A percentile compares a stretch with the other conserved stretches of the same genome.
Conservation (phyloP, 2,797 vertebrate species). For the Sparus aurata region DNA sequence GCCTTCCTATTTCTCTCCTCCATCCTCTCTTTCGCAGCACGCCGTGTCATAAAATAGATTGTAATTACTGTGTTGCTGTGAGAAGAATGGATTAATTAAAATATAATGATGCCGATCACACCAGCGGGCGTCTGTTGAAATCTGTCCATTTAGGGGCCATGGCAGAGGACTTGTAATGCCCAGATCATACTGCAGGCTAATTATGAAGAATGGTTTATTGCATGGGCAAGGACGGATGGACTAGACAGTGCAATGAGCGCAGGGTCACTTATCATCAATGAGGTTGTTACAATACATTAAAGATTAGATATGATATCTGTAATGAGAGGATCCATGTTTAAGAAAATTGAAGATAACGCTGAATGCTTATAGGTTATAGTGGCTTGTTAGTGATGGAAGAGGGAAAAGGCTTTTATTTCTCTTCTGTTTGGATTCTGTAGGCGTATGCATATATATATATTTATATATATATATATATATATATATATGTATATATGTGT, state of each 20-base stretch:
- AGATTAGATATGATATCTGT: slow-evolving; percentile 70
- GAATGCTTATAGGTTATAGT: slow-evolving; percentile 12
- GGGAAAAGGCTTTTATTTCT: not conserved
- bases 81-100: slow-evolving; percentile 86
- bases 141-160: slow-evolving; percentile 78
- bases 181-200: slow-evolving; percentile 80
- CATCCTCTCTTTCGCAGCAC: slow-evolving; percentile 72
- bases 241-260: slow-evolving; percentile 57
- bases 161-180: slow-evolving; percentile 81
- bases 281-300: slow-evolving; percentile 71
- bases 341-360: slow-evolving; percentile 49
- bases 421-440: not conserved
- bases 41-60: slow-evolving; percentile 79
- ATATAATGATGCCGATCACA: slow-evolving; percentile 85
- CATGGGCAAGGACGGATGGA: slow-evolving; percentile 68
- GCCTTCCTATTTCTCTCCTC: slow-evolving; percentile 58
- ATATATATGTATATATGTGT: no score
- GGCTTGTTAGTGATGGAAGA: slow-evolving; percentile 1
- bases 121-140: slow-evolving; percentile 79
- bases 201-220: slow-evolving; percentile 83
- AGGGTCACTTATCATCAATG: slow-evolving; percentile 72
- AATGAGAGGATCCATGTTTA: slow-evolving; percentile 62
- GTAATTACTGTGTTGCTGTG: slow-evolving; percentile 83
- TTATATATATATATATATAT: no score
- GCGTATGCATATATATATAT: no score